Base-by-base conservation (phyloP, 2,113 vertebrate genomes). In the Setophaga petechia region DNA sequence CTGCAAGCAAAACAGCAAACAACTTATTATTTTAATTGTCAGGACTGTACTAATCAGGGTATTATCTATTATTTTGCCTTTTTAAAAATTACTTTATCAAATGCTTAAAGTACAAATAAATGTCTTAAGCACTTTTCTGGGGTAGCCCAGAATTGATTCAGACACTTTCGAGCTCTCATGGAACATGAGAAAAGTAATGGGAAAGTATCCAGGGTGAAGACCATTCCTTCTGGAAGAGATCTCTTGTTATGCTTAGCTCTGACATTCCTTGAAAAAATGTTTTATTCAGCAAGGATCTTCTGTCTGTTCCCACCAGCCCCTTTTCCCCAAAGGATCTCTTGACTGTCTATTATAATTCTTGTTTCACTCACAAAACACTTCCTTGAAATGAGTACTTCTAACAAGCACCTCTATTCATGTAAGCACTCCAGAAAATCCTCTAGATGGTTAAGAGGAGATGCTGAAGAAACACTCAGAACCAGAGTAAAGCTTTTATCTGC, bases 351-450 rank as follows among this genome's bases (percentile, higher is more conserved):
- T 88, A 55, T 28, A 92, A 96, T 93, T 96, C 80, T 79, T 93
- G 58, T 92, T 93, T 86, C 84, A 62, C 82, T 87, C 69, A 83
- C 54, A 77, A 88, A 82, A 86, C 73, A 37, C 74, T 90, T 75
- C 62, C 58, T 93, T 93, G 86, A 90, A 88, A 90, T 30, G 47
- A 88, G 76, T 81, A 76, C 93, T 95, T 95, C 37, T 92, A 79
- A 86, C 63, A 95, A 92, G 84, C 43, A 84, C 90, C 82, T 90
- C 92, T 94, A 28, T 91, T 96, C 93, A 87, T 73, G 55, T 90
- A 90, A 93, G 92, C 63, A 85, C 95, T 96, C 75, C 82, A 84
- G 91, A 93, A 97, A 87, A 95, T 88, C 87, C 88, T 90, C 46
- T 62, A 65, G 63, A 55, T 92, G 41, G 28, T 86, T 84, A 68